phyloP scores from a whole-genome alignment of 2,113 vertebrate genomes.

The Lamprotornis superbus region DNA sequence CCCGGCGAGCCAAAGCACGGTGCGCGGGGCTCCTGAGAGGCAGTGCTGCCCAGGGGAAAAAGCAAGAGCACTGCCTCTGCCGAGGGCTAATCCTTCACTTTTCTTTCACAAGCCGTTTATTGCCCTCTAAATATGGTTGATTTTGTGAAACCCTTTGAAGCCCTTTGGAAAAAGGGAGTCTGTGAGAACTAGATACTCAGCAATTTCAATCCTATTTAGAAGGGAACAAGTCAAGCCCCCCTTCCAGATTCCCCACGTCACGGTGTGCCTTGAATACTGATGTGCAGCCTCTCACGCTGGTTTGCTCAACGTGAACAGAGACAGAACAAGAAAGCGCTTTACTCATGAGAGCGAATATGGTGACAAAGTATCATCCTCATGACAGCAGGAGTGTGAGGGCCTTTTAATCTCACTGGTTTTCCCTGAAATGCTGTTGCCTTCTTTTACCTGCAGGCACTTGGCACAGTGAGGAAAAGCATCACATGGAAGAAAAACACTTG shows the following conservation, averaged over 20 bases:
- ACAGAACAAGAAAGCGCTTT: background rate
- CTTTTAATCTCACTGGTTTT: background rate
- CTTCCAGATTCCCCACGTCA: background rate
- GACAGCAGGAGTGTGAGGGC: background rate
- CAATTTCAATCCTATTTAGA: background rate
- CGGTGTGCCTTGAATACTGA: constrained; percentile 18
- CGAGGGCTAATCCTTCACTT: background rate
- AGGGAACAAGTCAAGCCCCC: background rate
- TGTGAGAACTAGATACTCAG: background rate
- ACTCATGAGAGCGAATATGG: background rate
- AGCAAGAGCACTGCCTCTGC: background rate
- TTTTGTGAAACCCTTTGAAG: background rate
- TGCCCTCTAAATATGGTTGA: background rate
- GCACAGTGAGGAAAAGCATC: background rate
- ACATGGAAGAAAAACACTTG: background rate
- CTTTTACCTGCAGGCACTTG: constrained; percentile 10
- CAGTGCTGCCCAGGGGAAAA: background rate
- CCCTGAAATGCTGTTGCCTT: background rate
- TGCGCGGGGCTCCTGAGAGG: fast-evolving
- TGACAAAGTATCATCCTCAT: background rate
- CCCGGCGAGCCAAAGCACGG: background rate
- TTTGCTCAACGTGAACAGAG: background rate
- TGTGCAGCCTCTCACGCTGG: background rate
- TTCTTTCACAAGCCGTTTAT: background rate
- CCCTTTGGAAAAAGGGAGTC: background rate